phyloP scores from a whole-genome alignment of 2,888 invertebrate genomes.

The Erannis defoliaria region DNA sequence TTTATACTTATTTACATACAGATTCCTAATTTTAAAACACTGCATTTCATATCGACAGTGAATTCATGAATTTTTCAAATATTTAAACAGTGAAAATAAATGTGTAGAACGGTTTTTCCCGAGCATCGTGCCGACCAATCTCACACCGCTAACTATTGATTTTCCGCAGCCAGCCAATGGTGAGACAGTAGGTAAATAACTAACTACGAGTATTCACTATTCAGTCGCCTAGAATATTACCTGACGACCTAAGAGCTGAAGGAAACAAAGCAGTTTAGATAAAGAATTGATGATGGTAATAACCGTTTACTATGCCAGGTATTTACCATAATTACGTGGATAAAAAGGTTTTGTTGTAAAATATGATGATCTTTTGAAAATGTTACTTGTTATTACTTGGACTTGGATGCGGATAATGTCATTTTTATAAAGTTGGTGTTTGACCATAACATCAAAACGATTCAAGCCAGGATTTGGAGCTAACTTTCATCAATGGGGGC shows the following conservation, averaged over 20 bases:
- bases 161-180: slow-evolving; percentile 53
- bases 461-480: no score
- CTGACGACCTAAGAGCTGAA: slow-evolving; percentile 27
- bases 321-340: background rate
- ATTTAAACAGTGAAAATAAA: slow-evolving; percentile 13
- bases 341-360: background rate
- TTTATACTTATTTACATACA: background rate
- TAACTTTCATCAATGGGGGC: no score
- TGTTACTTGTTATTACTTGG: no score
- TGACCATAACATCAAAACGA: no score
- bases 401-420: no score
- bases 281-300: slow-evolving; percentile 32
- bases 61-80: background rate
- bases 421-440: no score
- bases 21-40: background rate
- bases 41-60: background rate
- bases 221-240: slow-evolving; percentile 14
- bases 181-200: slow-evolving; percentile 30
- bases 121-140: slow-evolving; percentile 32
- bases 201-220: no score
- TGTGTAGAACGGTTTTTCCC: slow-evolving; percentile 31
- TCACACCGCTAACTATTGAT: slow-evolving; percentile 53
- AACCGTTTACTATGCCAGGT: slow-evolving; percentile 28
- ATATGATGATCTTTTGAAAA: no score
- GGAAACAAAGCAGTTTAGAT: slow-evolving; percentile 37